Conservation (phyloP, 2,888 invertebrate species). For the Aleiodes leptofemur region DNA sequence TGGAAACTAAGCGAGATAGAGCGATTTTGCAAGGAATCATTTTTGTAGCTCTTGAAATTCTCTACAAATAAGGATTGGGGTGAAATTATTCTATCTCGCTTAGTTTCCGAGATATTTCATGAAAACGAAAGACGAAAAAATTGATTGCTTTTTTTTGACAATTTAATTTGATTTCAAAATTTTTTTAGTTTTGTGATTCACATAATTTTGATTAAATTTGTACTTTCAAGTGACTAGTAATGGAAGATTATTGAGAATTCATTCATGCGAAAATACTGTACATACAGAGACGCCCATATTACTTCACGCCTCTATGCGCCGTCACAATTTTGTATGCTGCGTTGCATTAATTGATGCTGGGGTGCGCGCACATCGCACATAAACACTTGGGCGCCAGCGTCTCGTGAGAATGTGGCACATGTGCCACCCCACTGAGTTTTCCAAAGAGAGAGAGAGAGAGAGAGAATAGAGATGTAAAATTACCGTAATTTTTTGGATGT, state of each 20-base stretch:
- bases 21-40: too few relatives aligned
- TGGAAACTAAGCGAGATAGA: too few relatives aligned
- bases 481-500: too few relatives aligned
- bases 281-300: slow-evolving; percentile 61
- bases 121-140: too few relatives aligned
- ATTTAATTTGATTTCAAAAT: neutral
- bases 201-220: neutral
- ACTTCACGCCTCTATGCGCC: slow-evolving; percentile 67
- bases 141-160: too few relatives aligned
- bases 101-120: too few relatives aligned
- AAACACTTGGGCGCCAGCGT: slow-evolving; percentile 63
- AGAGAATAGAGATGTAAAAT: too few relatives aligned
- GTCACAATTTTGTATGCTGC: slow-evolving; percentile 70
- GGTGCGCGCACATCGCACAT: slow-evolving; percentile 59
- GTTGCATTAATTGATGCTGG: slow-evolving; percentile 72
- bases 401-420: slow-evolving; percentile 71
- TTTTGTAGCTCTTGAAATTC: too few relatives aligned
- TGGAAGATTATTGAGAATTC: slow-evolving; percentile 62
- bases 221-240: slow-evolving; percentile 33
- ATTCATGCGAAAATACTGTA: slow-evolving; percentile 61
- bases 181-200: slow-evolving; percentile 16
- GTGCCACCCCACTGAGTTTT: slow-evolving; percentile 56
- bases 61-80: too few relatives aligned
- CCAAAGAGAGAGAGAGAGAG: too few relatives aligned
- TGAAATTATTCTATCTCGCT: too few relatives aligned